These are phyloP conservation scores for Seriola quinqueradiata DNA, from an alignment of 2,113 vertebrate species.

Conservation along the genomic window DNA sequence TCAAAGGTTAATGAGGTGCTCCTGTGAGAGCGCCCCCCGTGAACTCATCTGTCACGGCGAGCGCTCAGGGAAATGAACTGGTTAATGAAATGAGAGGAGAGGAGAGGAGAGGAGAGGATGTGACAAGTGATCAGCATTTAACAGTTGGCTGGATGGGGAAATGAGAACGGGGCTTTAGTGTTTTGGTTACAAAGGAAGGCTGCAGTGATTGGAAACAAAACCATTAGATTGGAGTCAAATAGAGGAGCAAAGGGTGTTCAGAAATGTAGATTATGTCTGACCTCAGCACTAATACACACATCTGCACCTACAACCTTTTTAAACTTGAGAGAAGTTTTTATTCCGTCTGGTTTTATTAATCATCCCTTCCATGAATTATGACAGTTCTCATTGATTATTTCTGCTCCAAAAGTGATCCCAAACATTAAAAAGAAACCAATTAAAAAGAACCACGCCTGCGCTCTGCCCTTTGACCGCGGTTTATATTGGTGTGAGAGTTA, in stretches of 20 bases:
- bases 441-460: conserved; percentile 9
- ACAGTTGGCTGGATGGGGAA: conserved; percentile 56
- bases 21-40: conserved; percentile 39
- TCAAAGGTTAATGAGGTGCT: conserved; percentile 75
- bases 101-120: conserved; percentile 56
- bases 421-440: not conserved
- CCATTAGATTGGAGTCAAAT: conserved; percentile 4
- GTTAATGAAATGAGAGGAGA: conserved; percentile 67
- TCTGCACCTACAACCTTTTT: not conserved
- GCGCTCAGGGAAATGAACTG: conserved; percentile 68
- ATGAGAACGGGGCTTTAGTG: conserved; percentile 25
- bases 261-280: not conserved
- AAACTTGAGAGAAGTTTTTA: not conserved
- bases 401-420: not conserved
- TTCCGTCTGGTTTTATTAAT: not conserved
- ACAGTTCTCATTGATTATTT: not conserved
- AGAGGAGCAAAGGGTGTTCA: not conserved
- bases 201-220: conserved; percentile 18
- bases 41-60: conserved; percentile 65
- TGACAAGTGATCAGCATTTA: conserved; percentile 63
- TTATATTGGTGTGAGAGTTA: conserved; percentile 63
- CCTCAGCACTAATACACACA: not conserved
- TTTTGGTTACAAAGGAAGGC: not conserved
- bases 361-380: not conserved
- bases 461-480: conserved; percentile 82